Percentiles rank a stretch among this genome's conserved stretches.
Conservation (phyloP, 1,140 invertebrate species). For the Harlomillsia oculata region DNA sequence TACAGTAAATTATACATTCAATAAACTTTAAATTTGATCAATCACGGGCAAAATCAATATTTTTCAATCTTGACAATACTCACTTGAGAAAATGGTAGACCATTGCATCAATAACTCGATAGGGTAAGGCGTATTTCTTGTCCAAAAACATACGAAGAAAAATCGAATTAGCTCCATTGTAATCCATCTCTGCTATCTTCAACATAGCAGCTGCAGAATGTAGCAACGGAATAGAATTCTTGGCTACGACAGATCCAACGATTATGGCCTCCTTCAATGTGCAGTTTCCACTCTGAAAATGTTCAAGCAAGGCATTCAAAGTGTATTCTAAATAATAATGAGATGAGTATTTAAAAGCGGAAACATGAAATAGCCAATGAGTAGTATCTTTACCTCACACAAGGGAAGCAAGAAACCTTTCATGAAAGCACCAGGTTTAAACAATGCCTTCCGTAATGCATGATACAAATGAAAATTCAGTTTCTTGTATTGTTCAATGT, state of each 20-base stretch:
- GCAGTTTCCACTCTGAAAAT: conserved; percentile 70
- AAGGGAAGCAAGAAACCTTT: conserved; percentile 90
- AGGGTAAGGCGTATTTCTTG: conserved; percentile 96
- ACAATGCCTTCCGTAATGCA: conserved; percentile 84
- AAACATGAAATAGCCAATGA: background rate
- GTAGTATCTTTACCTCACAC: conserved; percentile 57
- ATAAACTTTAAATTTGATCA: background rate
- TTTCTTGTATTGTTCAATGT: conserved; percentile 87
- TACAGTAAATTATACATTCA: conserved; percentile 29
- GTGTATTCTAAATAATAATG: background rate
- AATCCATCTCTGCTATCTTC: conserved; percentile 96
- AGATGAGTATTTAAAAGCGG: conserved; percentile 1
- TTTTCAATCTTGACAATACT: conserved; percentile 16
- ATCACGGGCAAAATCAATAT: background rate
- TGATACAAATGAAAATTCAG: conserved; percentile 95
- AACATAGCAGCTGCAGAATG: conserved; percentile 90
- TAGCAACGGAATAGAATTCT: conserved; percentile 89
- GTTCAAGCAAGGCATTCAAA: conserved; percentile 21
- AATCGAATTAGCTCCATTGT: conserved; percentile 93
- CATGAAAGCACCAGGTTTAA: conserved; percentile 98
- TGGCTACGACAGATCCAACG: conserved; percentile 78
- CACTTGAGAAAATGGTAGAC: conserved; percentile 89
- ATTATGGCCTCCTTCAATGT: conserved; percentile 92
- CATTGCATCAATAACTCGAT: conserved; percentile 87
- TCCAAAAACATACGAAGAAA: conserved; percentile 90